Evolutionary conservation across 2,888 invertebrate genomes (phyloP), one percentile per base, ranked within the genome.

Genomic region (Malthinus seriepunctatus): DNA sequence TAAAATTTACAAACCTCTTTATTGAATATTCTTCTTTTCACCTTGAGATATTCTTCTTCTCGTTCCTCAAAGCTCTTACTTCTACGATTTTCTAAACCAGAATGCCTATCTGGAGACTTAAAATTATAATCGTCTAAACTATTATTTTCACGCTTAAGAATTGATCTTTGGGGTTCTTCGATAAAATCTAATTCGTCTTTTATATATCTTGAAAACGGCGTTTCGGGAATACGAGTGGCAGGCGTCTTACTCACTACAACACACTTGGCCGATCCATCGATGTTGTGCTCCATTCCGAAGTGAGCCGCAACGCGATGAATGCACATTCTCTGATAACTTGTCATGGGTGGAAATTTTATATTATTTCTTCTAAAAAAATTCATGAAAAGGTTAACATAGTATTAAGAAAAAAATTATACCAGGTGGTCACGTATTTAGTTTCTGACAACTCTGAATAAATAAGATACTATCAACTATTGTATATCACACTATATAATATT

Each of bases 261-360:
- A 51, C 91, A 88, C 76, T 88, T 88, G 60, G 91, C 93, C 10
- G 86, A 84, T 62, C 89, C 86, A 80, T 97, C 97, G 14, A 96
- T 88, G 73, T 95, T 94, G 78, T 97, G 97, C 53, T 94, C 92
- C 84, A 97, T 88, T 54, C 95, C 95, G 80, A 96, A 97, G 74
- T 92, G 92, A 11, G 95, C 90, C 0, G 97, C 95, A 60, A 93
- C 91, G 32, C 97, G 88, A 77, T 97, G 97, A 1, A 97, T 94
- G 69, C 97, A 80, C 96, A 97, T 95, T 32, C 97, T 87, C 64
- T 96, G 95, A 82, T 97, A 97, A 51, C 96, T 95, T 60, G 95
- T 91, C 90, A 95, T 93, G 75, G 90, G 89, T 11, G 93, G 93
- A 80, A 97, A 96, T 71, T 91, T 91, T 70, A 90, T 88, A 73